Base-by-base conservation (phyloP, 1,140 invertebrate species). In the Octopus sinensis region DNA sequence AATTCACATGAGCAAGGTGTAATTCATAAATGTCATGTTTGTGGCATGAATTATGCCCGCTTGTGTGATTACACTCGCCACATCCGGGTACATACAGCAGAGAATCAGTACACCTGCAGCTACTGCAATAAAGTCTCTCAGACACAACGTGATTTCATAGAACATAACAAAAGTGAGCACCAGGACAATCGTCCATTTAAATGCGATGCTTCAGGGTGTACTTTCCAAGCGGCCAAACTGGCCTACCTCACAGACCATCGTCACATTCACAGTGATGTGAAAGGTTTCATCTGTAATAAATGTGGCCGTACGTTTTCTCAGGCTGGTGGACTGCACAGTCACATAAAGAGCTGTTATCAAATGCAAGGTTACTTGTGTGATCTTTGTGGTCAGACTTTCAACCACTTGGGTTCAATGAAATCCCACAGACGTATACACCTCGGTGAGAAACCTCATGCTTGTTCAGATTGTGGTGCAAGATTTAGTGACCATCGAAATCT, bases 301-400 rank as follows among this genome's bases (percentile, higher is more conserved):
- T 90, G 90, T 76, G 83, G 86, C 6, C 86, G 68, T 86, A 85
- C 83, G 84, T 91, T 87, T 86, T 89, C 84, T 82, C 88, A 79
- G 86, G 85, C 78, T 82, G 86, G 78, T 71, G 86, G 85, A 23
- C 81, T 89, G 7, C 71, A 77, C 10, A 82, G 81, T 17, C 89
- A 90, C 78, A 79, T 80, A 23, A 76, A 84, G 5, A 84, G 84
- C 53, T 87, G 86, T 79, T 84, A 83, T 76, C 82, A 84, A 9
- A 68, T 84, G 53, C 83, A 85, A 53, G 79, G 83, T 56, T 87
- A 84, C 77, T 80, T 86, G 10, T 88, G 88, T 81, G 85, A 87
- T 54, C n/a, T 86, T 17, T 88, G 88, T 76, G 86, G 86, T 13
- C 83, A 83, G 78, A 80, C 85, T 0, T 88, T 88, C 79, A 87